Conservation (phyloP, 2,888 invertebrate genomes). For the Dascillus cervinus region DNA sequence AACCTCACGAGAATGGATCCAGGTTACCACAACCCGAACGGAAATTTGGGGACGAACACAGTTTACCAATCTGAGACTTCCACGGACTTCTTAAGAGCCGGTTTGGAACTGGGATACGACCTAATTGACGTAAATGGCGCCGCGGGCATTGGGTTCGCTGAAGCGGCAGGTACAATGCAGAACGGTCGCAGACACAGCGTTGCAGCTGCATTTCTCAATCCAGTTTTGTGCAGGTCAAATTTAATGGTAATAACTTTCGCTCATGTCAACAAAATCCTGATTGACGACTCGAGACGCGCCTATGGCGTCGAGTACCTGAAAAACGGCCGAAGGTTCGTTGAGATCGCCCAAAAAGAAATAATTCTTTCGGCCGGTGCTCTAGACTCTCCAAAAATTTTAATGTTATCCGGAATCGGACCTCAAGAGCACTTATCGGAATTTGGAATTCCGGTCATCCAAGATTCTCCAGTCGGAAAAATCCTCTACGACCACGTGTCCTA, state of each 20-base stretch:
- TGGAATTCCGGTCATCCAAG: constrained; percentile 48
- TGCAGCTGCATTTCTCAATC: constrained; percentile 56
- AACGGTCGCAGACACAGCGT: constrained; percentile 62
- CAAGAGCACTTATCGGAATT: constrained; percentile 49
- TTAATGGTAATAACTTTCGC: constrained; percentile 53
- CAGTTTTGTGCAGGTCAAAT: constrained; percentile 51
- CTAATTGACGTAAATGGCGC: constrained; percentile 55
- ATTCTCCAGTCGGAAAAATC: constrained; percentile 59
- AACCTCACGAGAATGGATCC: constrained; percentile 51
- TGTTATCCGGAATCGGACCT: constrained; percentile 73
- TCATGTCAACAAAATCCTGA: constrained; percentile 52
- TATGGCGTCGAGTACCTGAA: constrained; percentile 54
- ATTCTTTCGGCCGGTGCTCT: constrained; percentile 70
- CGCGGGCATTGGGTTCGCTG: constrained; percentile 53
- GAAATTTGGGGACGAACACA: constrained; percentile 49
- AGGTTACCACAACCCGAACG: constrained; percentile 49
- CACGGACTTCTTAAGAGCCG: constrained; percentile 50
- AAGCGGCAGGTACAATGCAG: constrained; percentile 55
- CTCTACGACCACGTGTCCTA: constrained; percentile 54
- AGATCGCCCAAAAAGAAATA: constrained; percentile 60
- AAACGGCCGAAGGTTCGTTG: constrained; percentile 44
- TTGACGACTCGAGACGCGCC: constrained; percentile 54
- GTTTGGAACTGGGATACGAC: constrained; percentile 52
- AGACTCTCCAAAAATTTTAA: constrained; percentile 68
- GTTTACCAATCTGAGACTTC: constrained; percentile 14